Percentiles rank a stretch among this genome's conserved stretches.
These are phyloP conservation scores for Escarpia spicata DNA, from an alignment of 2,888 invertebrate species.

Conservation along the genomic window DNA sequence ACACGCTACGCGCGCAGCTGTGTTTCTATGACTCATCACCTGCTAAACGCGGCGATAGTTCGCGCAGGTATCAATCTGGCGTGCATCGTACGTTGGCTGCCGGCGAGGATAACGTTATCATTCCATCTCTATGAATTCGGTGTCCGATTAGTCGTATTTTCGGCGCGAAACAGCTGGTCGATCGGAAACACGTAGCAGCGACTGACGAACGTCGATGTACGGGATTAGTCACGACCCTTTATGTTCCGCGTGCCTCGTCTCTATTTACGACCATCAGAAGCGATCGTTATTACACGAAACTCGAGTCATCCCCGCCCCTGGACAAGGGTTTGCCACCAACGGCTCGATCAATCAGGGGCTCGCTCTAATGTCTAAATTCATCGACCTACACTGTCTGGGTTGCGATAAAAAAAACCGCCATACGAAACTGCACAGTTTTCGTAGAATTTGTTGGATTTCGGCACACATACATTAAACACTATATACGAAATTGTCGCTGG, in stretches of 20 bases:
- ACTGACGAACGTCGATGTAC: not conserved
- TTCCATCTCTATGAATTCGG: not conserved
- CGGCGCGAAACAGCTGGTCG: not conserved
- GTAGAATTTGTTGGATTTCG: not conserved
- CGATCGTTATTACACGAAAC: not conserved
- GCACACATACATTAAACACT: not conserved
- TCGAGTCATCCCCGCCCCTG: not conserved
- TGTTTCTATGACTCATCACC: not conserved
- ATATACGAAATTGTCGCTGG: not conserved
- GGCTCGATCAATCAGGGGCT: not conserved
- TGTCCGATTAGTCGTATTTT: not conserved
- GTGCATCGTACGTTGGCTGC: not conserved
- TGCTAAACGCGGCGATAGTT: not conserved
- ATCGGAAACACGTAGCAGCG: not conserved
- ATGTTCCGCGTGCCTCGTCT: not conserved
- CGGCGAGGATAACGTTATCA: not conserved
- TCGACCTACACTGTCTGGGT: not conserved
- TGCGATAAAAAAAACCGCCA: not conserved
- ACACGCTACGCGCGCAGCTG: not conserved
- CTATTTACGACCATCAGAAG: not conserved
- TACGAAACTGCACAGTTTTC: not conserved
- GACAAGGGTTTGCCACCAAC: not conserved
- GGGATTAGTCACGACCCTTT: not conserved
- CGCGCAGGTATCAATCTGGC: not conserved
- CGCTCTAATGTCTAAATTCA: not conserved